Conservation (phyloP, 2,888 invertebrate genomes). For the Cheilosia soror region DNA sequence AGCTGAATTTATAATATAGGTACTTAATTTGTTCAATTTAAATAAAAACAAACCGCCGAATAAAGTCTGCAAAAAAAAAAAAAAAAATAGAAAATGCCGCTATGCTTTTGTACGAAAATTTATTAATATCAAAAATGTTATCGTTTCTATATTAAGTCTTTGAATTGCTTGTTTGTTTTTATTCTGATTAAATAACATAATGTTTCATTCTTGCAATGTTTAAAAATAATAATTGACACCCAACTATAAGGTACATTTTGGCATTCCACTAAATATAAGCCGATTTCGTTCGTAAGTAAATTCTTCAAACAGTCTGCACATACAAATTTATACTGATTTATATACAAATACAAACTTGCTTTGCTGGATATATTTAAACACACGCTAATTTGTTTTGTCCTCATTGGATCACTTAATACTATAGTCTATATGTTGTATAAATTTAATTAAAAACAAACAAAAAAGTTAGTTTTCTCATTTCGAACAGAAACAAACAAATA, state of each 20-base stretch:
- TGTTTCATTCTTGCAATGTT: slow-evolving; percentile 23
- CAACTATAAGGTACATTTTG: slow-evolving; percentile 29
- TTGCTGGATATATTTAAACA: slow-evolving; percentile 18
- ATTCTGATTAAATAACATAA: slow-evolving; percentile 51
- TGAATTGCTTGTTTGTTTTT: slow-evolving; percentile 63
- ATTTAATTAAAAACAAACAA: neutral
- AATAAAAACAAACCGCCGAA: neutral
- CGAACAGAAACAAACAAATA: slow-evolving; percentile 1
- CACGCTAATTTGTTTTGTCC: neutral
- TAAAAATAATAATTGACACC: slow-evolving; percentile 26
- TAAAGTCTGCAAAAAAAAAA: neutral
- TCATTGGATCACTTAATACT: slow-evolving; percentile 40
- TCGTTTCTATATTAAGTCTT: slow-evolving; percentile 65
- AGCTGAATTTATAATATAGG: too few species aligned
- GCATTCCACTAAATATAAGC: slow-evolving; percentile 33
- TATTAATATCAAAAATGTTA: slow-evolving; percentile 71
- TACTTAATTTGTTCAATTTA: neutral
- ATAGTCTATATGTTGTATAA: neutral
- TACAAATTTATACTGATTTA: slow-evolving; percentile 40
- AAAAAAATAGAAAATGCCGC: neutral
- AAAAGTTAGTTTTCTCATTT: neutral
- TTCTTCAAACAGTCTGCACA: neutral
- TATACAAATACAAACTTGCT: slow-evolving; percentile 53
- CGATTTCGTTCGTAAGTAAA: slow-evolving; percentile 19
- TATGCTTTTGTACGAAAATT: slow-evolving; percentile 55